phyloP scores from a whole-genome alignment of 2,888 invertebrate genomes.

The Auanema freiburgensis region DNA sequence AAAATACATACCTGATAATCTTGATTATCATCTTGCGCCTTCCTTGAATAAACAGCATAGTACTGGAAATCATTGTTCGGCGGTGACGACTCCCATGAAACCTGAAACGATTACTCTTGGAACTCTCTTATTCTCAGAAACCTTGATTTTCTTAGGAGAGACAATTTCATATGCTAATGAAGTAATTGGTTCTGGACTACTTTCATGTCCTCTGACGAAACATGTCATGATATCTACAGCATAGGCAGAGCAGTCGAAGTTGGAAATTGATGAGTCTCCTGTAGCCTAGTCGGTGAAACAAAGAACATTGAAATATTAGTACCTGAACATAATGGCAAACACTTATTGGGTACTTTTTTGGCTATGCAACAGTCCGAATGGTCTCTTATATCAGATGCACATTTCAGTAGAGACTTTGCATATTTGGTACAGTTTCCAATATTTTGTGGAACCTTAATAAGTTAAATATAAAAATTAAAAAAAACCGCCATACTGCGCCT shows the following conservation, averaged over 20 bases:
- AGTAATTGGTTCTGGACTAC: slow-evolving; percentile 25
- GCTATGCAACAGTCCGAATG: slow-evolving; percentile 46
- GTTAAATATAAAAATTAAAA: not conserved
- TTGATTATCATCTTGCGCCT: slow-evolving; percentile 21
- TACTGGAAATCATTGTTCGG: slow-evolving; percentile 31
- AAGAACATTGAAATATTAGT: slow-evolving; percentile 8
- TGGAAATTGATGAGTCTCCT: not conserved
- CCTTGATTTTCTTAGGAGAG: slow-evolving; percentile 20
- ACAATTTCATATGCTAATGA: slow-evolving; percentile 20
- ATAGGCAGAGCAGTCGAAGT: slow-evolving; percentile 25
- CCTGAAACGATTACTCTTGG: slow-evolving; percentile 11
- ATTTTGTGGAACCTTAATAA: slow-evolving; percentile 6
- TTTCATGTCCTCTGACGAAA: slow-evolving; percentile 31
- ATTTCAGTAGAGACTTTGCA: slow-evolving; percentile 34
- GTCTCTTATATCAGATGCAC: slow-evolving; percentile 41
- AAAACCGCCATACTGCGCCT: slow-evolving; percentile 23
- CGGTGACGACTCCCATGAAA: slow-evolving; percentile 38
- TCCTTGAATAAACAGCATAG: slow-evolving; percentile 41
- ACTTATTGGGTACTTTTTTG: slow-evolving; percentile 28
- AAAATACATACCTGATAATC: slow-evolving; percentile 16
- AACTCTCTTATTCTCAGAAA: slow-evolving; percentile 1
- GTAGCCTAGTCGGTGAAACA: not conserved
- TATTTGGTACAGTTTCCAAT: slow-evolving; percentile 30
- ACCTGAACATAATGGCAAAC: slow-evolving; percentile 45
- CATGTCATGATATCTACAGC: slow-evolving; percentile 39